These are phyloP conservation scores for Balearica regulorum DNA, from an alignment of 2,797 vertebrate species.

Conservation along the genomic window DNA sequence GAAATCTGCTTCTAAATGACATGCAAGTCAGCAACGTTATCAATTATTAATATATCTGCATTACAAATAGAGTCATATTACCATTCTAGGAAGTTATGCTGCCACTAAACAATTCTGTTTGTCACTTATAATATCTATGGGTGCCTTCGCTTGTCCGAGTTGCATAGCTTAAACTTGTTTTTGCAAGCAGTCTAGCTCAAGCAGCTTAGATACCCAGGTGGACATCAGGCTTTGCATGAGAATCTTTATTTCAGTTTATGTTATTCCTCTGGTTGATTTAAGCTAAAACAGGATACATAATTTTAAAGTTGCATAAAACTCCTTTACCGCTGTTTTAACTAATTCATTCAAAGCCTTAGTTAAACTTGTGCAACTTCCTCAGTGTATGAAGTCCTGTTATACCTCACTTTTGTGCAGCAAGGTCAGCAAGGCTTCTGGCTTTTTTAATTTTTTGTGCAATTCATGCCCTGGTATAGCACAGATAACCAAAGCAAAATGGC, in stretches of 20 bases:
- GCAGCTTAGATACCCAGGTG: neutral
- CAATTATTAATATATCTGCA: neutral
- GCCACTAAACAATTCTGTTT: neutral
- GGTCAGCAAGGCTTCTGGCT: neutral
- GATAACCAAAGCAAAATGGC: neutral
- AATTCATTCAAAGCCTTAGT: neutral
- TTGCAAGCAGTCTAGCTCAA: neutral
- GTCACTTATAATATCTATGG: neutral
- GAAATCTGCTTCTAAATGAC: neutral
- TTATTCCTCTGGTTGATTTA: neutral
- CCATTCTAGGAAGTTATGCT: neutral
- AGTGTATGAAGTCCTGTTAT: rapidly evolving
- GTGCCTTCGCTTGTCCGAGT: neutral
- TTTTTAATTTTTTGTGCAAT: neutral
- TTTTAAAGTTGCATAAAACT: neutral
- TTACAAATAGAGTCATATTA: neutral
- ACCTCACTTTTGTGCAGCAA: too few species aligned
- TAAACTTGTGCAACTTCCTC: neutral
- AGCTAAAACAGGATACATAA: neutral
- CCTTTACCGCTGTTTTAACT: neutral
- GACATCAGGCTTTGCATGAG: neutral
- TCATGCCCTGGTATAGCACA: neutral
- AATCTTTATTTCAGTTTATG: neutral
- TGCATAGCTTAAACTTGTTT: too few species aligned
- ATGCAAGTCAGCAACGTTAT: neutral